Conservation (phyloP, 2,797 vertebrate species). For the Acanthurus tractus region DNA sequence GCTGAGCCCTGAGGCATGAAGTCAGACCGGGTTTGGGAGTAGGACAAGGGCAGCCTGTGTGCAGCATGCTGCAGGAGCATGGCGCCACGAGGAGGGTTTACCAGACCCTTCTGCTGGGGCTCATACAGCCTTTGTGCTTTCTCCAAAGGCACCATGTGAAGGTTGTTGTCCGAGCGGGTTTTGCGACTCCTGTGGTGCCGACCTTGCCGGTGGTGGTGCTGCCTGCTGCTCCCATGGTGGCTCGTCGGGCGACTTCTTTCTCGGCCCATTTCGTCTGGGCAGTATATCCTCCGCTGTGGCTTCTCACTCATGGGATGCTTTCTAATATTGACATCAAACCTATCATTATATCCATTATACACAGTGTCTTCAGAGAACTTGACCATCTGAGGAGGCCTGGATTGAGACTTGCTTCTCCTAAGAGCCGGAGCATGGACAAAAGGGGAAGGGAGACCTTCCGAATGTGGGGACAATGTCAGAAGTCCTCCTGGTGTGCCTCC, state of each 20-base stretch:
- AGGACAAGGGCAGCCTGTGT: constrained; percentile 81
- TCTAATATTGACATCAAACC: constrained; percentile 83
- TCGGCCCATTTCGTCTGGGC: constrained; percentile 86
- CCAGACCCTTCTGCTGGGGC: constrained; percentile 82
- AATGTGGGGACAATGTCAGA: constrained; percentile 63
- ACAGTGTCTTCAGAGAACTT: constrained; percentile 97
- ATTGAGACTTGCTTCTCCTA: constrained; percentile 93
- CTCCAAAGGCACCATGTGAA: constrained; percentile 90
- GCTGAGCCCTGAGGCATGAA: constrained; percentile 86
- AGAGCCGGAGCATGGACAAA: constrained; percentile 89
- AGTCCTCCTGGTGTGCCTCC: constrained; percentile 54
- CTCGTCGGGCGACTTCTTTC: constrained; percentile 82
- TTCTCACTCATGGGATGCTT: constrained; percentile 95
- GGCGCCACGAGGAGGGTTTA: constrained; percentile 54
- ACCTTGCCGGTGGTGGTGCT: constrained; percentile 82
- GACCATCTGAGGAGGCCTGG: constrained; percentile 92
- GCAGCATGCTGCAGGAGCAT: constrained; percentile 78
- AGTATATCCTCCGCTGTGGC: constrained; percentile 89
- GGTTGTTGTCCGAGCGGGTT: constrained; percentile 94
- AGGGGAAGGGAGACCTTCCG: constrained; percentile 82
- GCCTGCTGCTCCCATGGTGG: constrained; percentile 84
- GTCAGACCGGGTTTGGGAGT: constrained; percentile 83
- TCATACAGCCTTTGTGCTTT: constrained; percentile 87
- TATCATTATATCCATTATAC: constrained; percentile 90
- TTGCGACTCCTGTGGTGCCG: constrained; percentile 89